A percentile compares a stretch with the other conserved stretches of the same genome.
phyloP scores from a whole-genome alignment of 2,797 vertebrate species.

The Labroides dimidiatus region DNA sequence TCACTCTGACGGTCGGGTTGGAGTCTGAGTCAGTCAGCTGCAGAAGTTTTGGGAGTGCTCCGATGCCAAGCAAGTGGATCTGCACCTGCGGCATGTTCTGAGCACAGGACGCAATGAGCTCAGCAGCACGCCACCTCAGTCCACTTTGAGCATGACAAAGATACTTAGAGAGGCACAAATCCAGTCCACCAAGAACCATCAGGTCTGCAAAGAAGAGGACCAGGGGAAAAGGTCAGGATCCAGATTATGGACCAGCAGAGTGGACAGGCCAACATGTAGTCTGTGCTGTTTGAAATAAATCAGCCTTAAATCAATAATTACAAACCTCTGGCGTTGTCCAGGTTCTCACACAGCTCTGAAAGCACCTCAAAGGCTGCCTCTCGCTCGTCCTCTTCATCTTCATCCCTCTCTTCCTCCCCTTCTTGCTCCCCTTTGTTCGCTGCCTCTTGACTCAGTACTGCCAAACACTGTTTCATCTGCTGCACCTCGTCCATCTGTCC shows the following conservation, averaged over 20 bases:
- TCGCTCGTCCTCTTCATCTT: constrained; percentile 71
- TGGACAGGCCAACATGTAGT: no score
- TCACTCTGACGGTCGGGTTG: constrained; percentile 85
- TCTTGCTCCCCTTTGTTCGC: constrained; percentile 36
- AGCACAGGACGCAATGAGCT: constrained; percentile 89
- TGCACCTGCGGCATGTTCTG: constrained; percentile 93
- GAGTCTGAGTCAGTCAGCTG: constrained; percentile 87
- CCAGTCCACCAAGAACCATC: constrained; percentile 91
- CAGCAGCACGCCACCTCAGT: constrained; percentile 89
- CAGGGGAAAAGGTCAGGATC: not conserved
- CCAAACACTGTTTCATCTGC: constrained; percentile 90
- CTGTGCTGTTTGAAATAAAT: no score
- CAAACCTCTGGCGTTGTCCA: constrained; percentile 85
- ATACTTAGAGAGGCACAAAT: constrained; percentile 85
- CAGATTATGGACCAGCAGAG: no score
- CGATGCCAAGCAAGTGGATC: constrained; percentile 84
- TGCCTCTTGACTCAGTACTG: constrained; percentile 67
- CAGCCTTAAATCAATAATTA: constrained; percentile 1
- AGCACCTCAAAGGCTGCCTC: constrained; percentile 86
- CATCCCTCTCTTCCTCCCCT: constrained; percentile 69
- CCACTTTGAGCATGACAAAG: constrained; percentile 83
- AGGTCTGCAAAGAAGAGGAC: constrained; percentile 81
- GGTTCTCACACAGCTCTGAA: constrained; percentile 88
- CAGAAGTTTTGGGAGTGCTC: constrained; percentile 86
- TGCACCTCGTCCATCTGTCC: constrained; percentile 90